Conservation (phyloP, 2,888 invertebrate genomes). For the Drosophila basisetae region DNA sequence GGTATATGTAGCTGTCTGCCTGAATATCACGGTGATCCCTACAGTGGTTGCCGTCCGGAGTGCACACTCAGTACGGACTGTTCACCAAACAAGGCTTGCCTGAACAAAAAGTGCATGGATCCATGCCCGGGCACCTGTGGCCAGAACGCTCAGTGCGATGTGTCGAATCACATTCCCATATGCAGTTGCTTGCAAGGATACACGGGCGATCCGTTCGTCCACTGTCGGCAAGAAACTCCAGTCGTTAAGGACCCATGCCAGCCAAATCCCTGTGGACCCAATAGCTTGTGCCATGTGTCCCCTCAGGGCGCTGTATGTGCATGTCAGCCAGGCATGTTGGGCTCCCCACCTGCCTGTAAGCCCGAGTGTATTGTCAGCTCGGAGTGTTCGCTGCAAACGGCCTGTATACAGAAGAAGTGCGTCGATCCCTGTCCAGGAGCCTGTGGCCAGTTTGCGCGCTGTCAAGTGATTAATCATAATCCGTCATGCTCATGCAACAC, state of each 20-base stretch:
- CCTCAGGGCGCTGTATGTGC: conserved; percentile 91
- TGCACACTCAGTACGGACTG: conserved; percentile 95
- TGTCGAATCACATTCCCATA: conserved; percentile 92
- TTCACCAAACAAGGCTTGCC: conserved; percentile 90
- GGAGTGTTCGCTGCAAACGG: conserved; percentile 90
- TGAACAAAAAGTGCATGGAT: conserved; percentile 93
- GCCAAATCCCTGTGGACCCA: conserved; percentile 86
- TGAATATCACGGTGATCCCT: conserved; percentile 94
- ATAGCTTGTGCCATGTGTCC: conserved; percentile 86
- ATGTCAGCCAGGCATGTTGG: conserved; percentile 89
- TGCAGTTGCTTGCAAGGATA: conserved; percentile 91
- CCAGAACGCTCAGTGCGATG: conserved; percentile 92
- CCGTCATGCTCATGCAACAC: conserved; percentile 90
- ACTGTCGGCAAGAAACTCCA: conserved; percentile 86
- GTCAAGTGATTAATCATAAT: conserved; percentile 91
- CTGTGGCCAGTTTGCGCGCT: conserved; percentile 90
- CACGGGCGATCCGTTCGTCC: conserved; percentile 92
- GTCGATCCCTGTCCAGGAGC: conserved; percentile 90
- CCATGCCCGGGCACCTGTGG: conserved; percentile 94
- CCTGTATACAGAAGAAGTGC: conserved; percentile 91
- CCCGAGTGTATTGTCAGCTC: conserved; percentile 92
- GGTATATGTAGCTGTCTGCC: conserved; percentile 91
- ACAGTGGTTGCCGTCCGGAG: conserved; percentile 93
- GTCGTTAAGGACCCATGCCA: conserved; percentile 85
- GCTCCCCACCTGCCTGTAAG: conserved; percentile 90